Base-by-base conservation (phyloP, 2,888 invertebrate species). In the Germaria angustata region DNA sequence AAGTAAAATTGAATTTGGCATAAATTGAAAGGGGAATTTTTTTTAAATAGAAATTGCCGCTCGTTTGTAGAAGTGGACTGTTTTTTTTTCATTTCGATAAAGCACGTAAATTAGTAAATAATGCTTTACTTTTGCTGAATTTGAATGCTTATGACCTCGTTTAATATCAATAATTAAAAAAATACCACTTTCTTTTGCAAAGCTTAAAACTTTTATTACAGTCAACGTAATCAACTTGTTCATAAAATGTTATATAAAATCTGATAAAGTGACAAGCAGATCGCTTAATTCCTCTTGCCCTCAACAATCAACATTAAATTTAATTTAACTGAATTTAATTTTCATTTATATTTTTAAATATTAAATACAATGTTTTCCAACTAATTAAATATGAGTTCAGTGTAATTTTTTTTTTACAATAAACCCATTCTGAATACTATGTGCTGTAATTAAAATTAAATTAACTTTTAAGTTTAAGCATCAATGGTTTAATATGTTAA, bases 361-460 rank as follows among this genome's bases (percentile, higher is more conserved):
- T 17, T 44, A 66, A 71, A 8, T 46, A 28, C 28, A 66, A 72
- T 17, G 24, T 36, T 81, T 53, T 76, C 66, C 76, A 76, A 53
- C 57, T 66, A 65, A 81, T 77, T 77, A 66, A 81, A 81, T 72
- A 49, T 28, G 59, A 71, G 59, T 66, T 28, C 57, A 63, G 17
- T 59, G 49, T 28, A 53, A 73, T 7, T n/a, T 44, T n/a, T 71
- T 13, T 34, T 39, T 28, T 36, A 17, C 13, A 36, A 49, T 13
- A 39, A 49, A 11, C 2, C 46, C 15, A 44, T n/a, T 39, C 9
- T 11, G 41, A 55, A 46, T 24, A 49, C 41, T 17, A n/a, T 13
- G 15, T 11, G 15, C 7, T 22, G 32, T 41, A 63, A 61, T 55
- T 44, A 24, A 65, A 77, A 77, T 77, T 53, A 55, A 72, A 77